Conservation (phyloP, 1,140 invertebrate genomes). For the Littorina saxatilis region DNA sequence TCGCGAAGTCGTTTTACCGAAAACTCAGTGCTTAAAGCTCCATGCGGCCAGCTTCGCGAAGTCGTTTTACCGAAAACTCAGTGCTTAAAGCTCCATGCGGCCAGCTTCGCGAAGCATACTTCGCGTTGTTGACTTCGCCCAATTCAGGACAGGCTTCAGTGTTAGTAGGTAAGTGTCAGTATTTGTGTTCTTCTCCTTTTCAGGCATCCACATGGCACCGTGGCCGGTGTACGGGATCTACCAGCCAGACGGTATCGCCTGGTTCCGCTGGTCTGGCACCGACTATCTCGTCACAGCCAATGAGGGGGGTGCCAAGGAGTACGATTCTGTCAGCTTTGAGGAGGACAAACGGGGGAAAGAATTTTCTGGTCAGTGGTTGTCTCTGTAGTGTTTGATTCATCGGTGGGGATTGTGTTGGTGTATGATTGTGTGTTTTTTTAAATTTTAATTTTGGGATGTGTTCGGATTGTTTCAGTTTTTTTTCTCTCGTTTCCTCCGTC, state of each 20-base stretch:
- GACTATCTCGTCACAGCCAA: constrained; percentile 20
- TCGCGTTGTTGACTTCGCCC: too few species aligned
- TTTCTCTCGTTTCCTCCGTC: background rate
- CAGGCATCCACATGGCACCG: background rate
- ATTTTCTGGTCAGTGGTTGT: background rate
- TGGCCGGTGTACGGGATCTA: constrained; percentile 4
- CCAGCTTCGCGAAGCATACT: too few species aligned
- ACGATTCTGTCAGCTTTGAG: background rate
- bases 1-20: too few species aligned
- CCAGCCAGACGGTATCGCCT: constrained; percentile 26
- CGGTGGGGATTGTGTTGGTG: background rate
- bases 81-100: too few species aligned
- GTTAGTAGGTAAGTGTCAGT: background rate
- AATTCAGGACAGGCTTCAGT: too few species aligned
- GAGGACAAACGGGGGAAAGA: constrained; percentile 9
- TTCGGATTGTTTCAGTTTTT: background rate
- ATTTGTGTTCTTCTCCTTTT: background rate
- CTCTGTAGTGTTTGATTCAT: background rate
- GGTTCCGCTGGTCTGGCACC: background rate
- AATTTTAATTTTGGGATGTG: background rate
- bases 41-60: too few species aligned
- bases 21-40: too few species aligned
- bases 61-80: too few species aligned
- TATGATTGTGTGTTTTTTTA: background rate
- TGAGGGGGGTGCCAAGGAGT: constrained; percentile 25